phyloP scores from a whole-genome alignment of 53 echinoderm and acorn worm species.

The Paracentrotus lividus region DNA sequence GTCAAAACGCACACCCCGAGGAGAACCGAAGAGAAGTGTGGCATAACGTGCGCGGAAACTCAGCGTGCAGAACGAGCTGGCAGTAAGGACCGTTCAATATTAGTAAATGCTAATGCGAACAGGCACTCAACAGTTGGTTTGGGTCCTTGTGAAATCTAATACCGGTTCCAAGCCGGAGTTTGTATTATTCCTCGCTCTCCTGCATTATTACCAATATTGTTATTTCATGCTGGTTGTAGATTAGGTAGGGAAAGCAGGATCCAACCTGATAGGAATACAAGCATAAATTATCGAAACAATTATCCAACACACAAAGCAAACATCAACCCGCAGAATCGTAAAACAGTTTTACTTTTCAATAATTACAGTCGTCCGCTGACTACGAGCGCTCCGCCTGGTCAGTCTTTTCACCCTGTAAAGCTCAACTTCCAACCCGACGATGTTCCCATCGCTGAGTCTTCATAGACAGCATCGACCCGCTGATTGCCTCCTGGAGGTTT shows the following conservation, averaged over 20 bases:
- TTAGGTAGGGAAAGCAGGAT: not conserved
- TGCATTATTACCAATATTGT: not conserved
- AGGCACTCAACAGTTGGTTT: constrained; percentile 56
- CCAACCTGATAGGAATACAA: constrained; percentile 16
- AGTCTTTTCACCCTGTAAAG: not conserved
- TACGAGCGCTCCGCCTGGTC: not conserved
- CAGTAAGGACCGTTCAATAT: not conserved
- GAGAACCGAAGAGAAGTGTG: constrained; percentile 39
- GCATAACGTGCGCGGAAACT: constrained; percentile 55
- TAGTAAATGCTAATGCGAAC: constrained; percentile 50
- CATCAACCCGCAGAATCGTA: not conserved
- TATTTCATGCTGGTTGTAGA: constrained; percentile 18
- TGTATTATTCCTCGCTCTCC: constrained; percentile 31
- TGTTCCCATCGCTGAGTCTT: constrained; percentile 26
- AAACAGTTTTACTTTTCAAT: not conserved
- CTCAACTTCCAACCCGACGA: constrained; percentile 23
- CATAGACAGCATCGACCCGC: constrained; percentile 47
- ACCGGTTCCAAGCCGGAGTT: constrained; percentile 30
- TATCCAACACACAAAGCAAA: not conserved
- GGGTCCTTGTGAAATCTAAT: constrained; percentile 35
- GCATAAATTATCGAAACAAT: constrained; percentile 4
- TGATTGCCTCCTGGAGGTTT: constrained; percentile 40
- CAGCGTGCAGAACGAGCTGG: constrained; percentile 39
- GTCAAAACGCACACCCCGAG: constrained; percentile 51
- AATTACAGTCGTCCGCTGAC: not conserved